Conservation (phyloP, 1,140 invertebrate species). For the Bombus sibiricus region DNA sequence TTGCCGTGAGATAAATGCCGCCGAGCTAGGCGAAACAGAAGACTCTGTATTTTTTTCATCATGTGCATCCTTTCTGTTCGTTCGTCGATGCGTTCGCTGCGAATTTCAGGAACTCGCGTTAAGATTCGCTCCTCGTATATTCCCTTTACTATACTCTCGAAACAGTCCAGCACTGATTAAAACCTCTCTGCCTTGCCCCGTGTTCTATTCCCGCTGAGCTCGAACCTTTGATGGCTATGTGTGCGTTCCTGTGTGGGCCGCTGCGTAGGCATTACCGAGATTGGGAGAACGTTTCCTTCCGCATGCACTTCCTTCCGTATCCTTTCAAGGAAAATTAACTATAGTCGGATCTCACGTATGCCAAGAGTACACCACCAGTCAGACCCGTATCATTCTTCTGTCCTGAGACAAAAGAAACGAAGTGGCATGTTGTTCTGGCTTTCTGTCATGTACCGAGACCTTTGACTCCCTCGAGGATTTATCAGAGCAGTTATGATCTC, state of each 20-base stretch:
- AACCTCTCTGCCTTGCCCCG: not conserved
- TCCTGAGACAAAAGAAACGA: not conserved
- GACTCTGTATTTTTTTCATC: not conserved
- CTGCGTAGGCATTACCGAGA: conserved; percentile 32
- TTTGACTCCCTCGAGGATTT: not conserved
- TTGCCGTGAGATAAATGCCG: not conserved
- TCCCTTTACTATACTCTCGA: not conserved
- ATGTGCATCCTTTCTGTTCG: no score
- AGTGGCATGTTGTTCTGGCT: not conserved
- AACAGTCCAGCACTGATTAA: conserved; percentile 17
- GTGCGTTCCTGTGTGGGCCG: no score
- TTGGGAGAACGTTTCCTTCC: conserved; percentile 18
- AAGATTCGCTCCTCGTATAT: not conserved
- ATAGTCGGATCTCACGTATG: not conserved
- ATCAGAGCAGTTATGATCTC: no score
- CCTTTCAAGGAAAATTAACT: conserved; percentile 37
- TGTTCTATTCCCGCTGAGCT: not conserved
- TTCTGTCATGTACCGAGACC: not conserved
- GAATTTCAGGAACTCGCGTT: not conserved
- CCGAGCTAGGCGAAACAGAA: no score
- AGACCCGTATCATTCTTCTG: not conserved
- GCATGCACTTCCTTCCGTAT: conserved; percentile 8
- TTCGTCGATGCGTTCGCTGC: not conserved
- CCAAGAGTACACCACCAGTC: not conserved
- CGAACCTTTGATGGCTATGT: not conserved